phyloP scores from a whole-genome alignment of 30 jellyfish, hydroid and myxozoan genomes.

The Aurelia aurita region DNA sequence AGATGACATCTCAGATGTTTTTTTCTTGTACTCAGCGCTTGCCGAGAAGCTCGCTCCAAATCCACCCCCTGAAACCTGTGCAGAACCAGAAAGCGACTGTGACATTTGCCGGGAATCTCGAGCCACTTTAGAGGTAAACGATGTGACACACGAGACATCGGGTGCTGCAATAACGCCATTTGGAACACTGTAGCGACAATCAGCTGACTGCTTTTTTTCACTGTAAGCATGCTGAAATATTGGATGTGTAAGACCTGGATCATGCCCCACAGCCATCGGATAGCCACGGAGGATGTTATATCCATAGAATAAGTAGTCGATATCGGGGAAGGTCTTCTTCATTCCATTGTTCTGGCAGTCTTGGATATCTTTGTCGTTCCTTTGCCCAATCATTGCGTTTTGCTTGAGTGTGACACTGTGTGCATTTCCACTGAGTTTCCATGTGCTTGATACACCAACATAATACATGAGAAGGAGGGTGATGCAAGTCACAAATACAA shows the following conservation, averaged over 20 bases:
- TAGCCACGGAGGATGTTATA: constrained; percentile 67
- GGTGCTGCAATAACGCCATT: constrained; percentile 60
- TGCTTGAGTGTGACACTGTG: neutral
- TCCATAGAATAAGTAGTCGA: constrained; percentile 74
- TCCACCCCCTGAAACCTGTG: constrained; percentile 71
- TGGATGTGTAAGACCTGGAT: constrained; percentile 78
- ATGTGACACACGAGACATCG: constrained; percentile 78
- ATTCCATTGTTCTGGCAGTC: constrained; percentile 37
- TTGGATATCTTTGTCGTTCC: neutral
- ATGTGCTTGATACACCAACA: neutral
- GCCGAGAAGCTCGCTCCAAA: constrained; percentile 79
- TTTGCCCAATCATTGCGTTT: neutral
- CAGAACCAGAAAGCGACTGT: constrained; percentile 47
- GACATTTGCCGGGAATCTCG: constrained; percentile 53
- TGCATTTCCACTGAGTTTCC: constrained; percentile 9
- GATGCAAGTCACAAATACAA: neutral
- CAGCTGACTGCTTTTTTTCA: constrained; percentile 47
- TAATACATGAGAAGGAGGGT: neutral
- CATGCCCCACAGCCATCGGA: constrained; percentile 74
- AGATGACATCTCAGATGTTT: constrained; percentile 54
- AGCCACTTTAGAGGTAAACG: constrained; percentile 42
- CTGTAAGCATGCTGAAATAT: constrained; percentile 50
- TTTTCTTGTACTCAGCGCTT: constrained; percentile 50
- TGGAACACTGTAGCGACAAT: constrained; percentile 67
- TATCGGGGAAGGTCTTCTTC: constrained; percentile 64